These are phyloP conservation scores for Pseudomyrmex pallidus DNA, from an alignment of 1,140 invertebrate genomes.

Conservation along the genomic window DNA sequence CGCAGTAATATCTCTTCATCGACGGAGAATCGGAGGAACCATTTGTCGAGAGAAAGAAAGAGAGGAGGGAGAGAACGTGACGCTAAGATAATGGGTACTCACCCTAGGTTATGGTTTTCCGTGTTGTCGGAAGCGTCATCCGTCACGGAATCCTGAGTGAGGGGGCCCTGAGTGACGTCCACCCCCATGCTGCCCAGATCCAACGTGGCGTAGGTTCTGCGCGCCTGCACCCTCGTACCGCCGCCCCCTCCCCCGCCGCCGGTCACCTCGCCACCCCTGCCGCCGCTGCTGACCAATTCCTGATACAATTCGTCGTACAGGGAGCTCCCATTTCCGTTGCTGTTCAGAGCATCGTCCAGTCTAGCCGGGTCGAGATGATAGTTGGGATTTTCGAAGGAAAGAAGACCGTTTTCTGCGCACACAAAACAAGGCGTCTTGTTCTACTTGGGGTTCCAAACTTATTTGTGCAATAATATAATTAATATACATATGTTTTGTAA, in stretches of 20 bases:
- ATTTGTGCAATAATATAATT: background rate
- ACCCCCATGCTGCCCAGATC: conserved; percentile 90
- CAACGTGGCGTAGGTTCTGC: conserved; percentile 88
- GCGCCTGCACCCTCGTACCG: conserved; percentile 84
- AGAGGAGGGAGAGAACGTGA: conserved; percentile 20
- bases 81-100: conserved; percentile 63
- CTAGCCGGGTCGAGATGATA: conserved; percentile 92
- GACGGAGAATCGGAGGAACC: conserved; percentile 28
- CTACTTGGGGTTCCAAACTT: background rate
- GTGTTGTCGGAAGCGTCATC: conserved; percentile 87
- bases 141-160: conserved; percentile 86
- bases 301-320: conserved; percentile 88
- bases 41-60: conserved; percentile 38
- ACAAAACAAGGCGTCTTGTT: conserved; percentile 29
- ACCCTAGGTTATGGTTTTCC: conserved; percentile 87
- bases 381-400: conserved; percentile 95
- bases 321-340: conserved; percentile 87
- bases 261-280: conserved; percentile 67
- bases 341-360: conserved; percentile 92
- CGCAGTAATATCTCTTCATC: conserved; percentile 36
- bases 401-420: conserved; percentile 91
- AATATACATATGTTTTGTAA: too few species aligned
- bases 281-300: conserved; percentile 86
- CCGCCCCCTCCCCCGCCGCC: conserved; percentile 74
- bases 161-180: conserved; percentile 88